These are phyloP conservation scores for Acanthurus leucopareius DNA, from an alignment of 2,797 vertebrate genomes.

Conservation along the genomic window DNA sequence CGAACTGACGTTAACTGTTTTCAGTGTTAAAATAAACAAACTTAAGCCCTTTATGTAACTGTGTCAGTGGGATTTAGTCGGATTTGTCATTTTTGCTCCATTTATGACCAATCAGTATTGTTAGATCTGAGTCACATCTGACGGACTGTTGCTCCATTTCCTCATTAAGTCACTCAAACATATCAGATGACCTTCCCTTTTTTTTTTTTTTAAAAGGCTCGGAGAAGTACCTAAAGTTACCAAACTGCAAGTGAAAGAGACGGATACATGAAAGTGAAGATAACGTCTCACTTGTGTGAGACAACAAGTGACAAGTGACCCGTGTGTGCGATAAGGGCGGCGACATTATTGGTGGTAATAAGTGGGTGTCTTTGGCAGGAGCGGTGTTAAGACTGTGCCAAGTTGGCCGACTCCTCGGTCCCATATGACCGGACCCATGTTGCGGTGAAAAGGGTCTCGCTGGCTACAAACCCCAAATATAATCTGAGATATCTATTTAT, in stretches of 20 bases:
- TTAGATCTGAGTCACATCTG: constrained; percentile 35
- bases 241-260: neutral
- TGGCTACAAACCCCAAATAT: constrained; percentile 71
- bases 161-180: constrained; percentile 31
- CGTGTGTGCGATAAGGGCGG: constrained; percentile 38
- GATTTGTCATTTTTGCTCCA: neutral
- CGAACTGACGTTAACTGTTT: neutral
- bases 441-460: constrained; percentile 65
- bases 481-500: constrained; percentile 80
- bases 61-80: neutral
- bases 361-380: constrained; percentile 73
- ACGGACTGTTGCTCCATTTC: constrained; percentile 15
- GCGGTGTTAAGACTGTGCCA: constrained; percentile 58
- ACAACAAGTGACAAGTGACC: constrained; percentile 46
- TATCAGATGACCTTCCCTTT: constrained; percentile 18
- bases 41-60: neutral
- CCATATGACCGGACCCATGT: constrained; percentile 65
- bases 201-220: no score
- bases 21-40: neutral
- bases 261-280: neutral
- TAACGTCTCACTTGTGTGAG: constrained; percentile 20
- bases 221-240: neutral
- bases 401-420: constrained; percentile 67
- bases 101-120: neutral
- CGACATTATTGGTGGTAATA: constrained; percentile 68